Evolutionary conservation across 2,797 vertebrate species (phyloP), one percentile per base, ranked within the genome.

Genomic region (Syngnathus acus): DNA sequence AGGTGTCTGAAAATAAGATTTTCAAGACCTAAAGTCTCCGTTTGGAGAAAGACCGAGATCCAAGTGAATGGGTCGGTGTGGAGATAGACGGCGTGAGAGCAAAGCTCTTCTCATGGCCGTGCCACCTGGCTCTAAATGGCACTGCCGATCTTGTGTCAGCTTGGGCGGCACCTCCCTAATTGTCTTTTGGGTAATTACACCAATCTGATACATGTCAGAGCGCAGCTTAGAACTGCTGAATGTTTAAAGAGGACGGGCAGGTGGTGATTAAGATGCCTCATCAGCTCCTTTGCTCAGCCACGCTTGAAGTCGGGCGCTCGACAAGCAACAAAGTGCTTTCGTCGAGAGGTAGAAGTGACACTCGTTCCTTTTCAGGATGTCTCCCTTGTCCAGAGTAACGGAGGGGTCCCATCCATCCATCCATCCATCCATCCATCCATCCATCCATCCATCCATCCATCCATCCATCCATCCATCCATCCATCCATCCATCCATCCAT

Each of bases 181-280:
- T 73, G 66, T 60, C 10, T 77, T 70, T 72, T 78, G 67, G 69
- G 73, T 80, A 83, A 81, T 86, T 72, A 79, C 55, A 65, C 53
- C 72, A 68, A 78, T 67, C 39, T 72, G 70, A 74, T 74, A 76
- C 77, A 70, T 65, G 78, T 83, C 83, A 77, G 61, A 19, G 42
- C 16, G 39, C 19, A 39, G 53, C 64, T 62, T 26, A 21, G 47
- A 26, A 88, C 85, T 81, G 85, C 82, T 85, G 42, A 26, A 87
- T 86, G 81, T 86, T 83, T 84, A 71, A 86, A 74, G 45, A 66
- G 72, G 61, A 53, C 69, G 70, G 75, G 77, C 82, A 74, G 13
- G 54, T 55, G 54, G 16, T 67, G 78, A 63, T 62, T 67, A 68
- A 55, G 58, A 58, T 13, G 59, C 60, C 71, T 80, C 61, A 69